A percentile compares a stretch with the other conserved stretches of the same genome.
Conservation (phyloP, 2,113 vertebrate species). For the Odocoileus virginianus region DNA sequence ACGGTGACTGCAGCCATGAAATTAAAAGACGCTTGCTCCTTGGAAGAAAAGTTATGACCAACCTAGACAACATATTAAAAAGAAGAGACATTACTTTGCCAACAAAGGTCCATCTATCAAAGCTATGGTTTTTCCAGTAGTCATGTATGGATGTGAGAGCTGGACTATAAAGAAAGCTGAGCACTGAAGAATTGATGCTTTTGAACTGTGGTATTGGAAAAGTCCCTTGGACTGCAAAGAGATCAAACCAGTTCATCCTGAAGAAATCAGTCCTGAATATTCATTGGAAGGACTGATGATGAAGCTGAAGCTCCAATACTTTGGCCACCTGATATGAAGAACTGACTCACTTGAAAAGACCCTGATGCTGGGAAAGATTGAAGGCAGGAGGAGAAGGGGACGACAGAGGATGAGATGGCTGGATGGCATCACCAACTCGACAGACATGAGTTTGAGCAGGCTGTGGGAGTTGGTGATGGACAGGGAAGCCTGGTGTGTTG, state of each 20-base stretch:
- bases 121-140: not conserved
- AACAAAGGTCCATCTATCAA: too few relatives aligned
- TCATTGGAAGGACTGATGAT: not conserved
- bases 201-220: not conserved
- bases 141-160: not conserved
- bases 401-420: not conserved
- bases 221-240: not conserved
- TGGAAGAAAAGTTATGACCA: not conserved
- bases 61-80: not conserved
- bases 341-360: not conserved
- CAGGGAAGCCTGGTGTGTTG: not conserved
- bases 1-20: not conserved
- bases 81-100: too few relatives aligned
- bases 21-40: not conserved
- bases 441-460: accelerated
- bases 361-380: not conserved
- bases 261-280: not conserved
- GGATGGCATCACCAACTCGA: not conserved
- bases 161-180: not conserved
- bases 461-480: not conserved
- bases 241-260: not conserved
- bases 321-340: not conserved
- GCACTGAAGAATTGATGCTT: not conserved
- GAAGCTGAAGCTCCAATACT: not conserved
- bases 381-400: not conserved